A percentile compares a stretch with the other conserved stretches of the same genome.
Conservation (phyloP, 2,888 invertebrate species). For the Unio pictorum region DNA sequence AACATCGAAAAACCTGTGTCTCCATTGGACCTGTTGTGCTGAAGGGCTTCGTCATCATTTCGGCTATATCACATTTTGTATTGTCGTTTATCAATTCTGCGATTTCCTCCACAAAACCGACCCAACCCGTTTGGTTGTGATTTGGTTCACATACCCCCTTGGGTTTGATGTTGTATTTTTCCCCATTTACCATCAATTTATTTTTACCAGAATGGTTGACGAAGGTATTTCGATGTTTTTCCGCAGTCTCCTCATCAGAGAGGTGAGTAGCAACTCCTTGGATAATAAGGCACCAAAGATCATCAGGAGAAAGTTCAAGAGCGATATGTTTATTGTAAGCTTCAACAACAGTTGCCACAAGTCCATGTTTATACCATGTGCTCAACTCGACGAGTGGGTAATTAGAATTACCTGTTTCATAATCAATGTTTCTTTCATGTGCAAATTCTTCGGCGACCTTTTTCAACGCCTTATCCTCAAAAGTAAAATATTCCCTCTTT, state of each 20-base stretch:
- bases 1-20: neutral
- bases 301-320: neutral
- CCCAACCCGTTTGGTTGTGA: neutral
- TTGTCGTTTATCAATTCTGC: neutral
- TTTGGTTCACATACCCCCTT: no score
- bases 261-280: neutral
- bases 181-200: neutral
- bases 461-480: no score
- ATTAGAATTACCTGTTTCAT: no score
- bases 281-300: neutral
- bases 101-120: neutral
- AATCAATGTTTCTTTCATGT: no score
- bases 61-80: neutral
- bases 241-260: neutral
- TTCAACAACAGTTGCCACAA: conserved; percentile 1
- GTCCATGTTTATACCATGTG: neutral
- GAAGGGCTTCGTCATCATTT: neutral
- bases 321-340: neutral
- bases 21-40: neutral
- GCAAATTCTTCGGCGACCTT: no score
- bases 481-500: no score
- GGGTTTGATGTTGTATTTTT: no score
- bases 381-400: no score
- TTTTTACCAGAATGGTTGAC: neutral
- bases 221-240: neutral